Conservation (phyloP, 2,113 vertebrate genomes). For the Cyrtonyx montezumae region DNA sequence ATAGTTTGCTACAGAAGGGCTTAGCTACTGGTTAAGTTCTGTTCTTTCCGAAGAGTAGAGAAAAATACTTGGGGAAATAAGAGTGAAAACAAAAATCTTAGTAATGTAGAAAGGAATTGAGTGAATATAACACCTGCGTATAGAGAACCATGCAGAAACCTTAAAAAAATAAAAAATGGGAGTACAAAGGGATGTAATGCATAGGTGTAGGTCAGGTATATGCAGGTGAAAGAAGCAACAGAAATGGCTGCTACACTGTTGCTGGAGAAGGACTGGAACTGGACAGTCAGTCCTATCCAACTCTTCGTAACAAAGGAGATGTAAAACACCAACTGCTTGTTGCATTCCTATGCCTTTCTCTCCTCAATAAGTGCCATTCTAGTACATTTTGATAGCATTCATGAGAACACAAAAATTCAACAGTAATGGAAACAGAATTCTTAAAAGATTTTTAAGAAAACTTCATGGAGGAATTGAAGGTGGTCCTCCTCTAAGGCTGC, state of each 20-base stretch:
- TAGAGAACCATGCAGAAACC: not conserved
- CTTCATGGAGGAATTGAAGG: not conserved
- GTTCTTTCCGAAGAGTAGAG: not conserved
- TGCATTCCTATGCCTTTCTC: not conserved
- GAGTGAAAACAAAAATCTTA: not conserved
- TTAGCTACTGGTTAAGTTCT: not conserved
- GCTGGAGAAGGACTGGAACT: not conserved
- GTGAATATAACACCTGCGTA: not conserved
- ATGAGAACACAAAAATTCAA: not conserved
- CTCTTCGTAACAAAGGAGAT: not conserved
- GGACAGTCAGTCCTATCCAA: not conserved
- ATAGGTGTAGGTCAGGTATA: fast-evolving
- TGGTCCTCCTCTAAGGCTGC: not conserved
- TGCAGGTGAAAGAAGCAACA: not conserved
- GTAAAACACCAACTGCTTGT: not conserved
- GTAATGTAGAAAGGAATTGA: not conserved
- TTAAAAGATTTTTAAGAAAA: not conserved
- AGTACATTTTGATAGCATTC: not conserved
- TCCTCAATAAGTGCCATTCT: not conserved
- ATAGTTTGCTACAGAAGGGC: not conserved
- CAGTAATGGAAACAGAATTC: not conserved
- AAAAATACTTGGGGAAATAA: not conserved
- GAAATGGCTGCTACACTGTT: not conserved
- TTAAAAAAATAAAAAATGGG: not conserved
- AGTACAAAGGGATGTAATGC: not conserved